Conservation (phyloP, 2,888 invertebrate genomes). For the Mactromeris polynyma region DNA sequence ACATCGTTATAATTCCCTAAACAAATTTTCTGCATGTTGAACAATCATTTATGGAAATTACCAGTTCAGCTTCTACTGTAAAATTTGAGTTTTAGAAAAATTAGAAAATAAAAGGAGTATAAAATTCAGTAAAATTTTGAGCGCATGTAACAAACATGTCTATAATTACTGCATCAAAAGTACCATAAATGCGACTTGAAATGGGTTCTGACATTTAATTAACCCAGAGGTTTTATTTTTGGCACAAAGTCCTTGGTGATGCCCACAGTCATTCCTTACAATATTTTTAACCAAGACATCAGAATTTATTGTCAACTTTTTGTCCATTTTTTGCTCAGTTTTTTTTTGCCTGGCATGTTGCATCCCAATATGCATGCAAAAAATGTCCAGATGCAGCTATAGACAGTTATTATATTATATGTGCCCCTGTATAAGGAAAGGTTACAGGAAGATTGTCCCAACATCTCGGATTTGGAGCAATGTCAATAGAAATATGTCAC, state of each 20-base stretch:
- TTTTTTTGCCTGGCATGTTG: too few species aligned
- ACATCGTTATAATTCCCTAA: not conserved
- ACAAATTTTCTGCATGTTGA: conserved; percentile 7
- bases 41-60: not conserved
- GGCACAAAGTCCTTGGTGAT: too few species aligned
- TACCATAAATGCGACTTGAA: too few species aligned
- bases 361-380: not conserved
- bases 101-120: not conserved
- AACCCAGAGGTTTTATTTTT: too few species aligned
- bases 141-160: too few species aligned
- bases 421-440: not conserved
- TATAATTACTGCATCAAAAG: too few species aligned
- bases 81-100: not conserved
- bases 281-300: too few species aligned
- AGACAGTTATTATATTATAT: conserved; percentile 12
- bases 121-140: not conserved
- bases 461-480: not conserved
- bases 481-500: not conserved
- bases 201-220: too few species aligned
- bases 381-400: not conserved
- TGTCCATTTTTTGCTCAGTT: too few species aligned
- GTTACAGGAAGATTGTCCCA: not conserved
- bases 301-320: too few species aligned
- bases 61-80: not conserved
- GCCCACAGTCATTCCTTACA: too few species aligned